Evolutionary conservation across 1,140 invertebrate genomes (phyloP), one percentile per base, ranked within the genome.

Genomic region (Penaeus japonicus): DNA sequence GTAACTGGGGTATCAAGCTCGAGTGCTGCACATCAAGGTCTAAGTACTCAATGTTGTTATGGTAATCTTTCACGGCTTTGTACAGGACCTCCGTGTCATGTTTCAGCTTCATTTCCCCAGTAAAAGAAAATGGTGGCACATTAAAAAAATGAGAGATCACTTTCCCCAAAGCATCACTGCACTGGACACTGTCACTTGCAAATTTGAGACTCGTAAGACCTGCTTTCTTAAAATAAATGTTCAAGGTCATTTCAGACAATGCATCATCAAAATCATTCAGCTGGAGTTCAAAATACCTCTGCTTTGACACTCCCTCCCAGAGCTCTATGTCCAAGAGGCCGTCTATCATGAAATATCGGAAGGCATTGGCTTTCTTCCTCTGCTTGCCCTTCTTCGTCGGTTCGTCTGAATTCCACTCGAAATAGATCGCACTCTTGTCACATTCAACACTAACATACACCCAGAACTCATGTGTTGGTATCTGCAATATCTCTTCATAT

Each of bases 1-100:
- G 92, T n/a, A 96, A 91, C 70, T 84, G 89, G 15, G 94, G 94
- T 47, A 93, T 92, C 27, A 95, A 90, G 90, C 90, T 91, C 27
- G 93, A 93, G 90, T 95, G 94, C 91, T 95, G 94, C 18, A 65
- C 75, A 35, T 88, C 84, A 35, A 89, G 53, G 20, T 73, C 65
- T 65, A 70, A n/a, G 47, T 90, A 87, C 10, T 86, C 79, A 54
- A 91, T 90, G 5, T 91, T 79, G 53, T 91, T 85, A 88, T 93
- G 93, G 70, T 92, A 92, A 59, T 92, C 91, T 92, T 93, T 94
- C 32, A 94, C 91, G 62, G 90, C 92, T 65, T 90, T 90, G 90
- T 93, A 94, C 54, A 94, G 91, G 75, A 91, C 91, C 65, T 93
- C 92, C 90, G 93, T 92, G 88, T 93, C 92, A 91, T 93, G 92